phyloP scores from a whole-genome alignment of 2,888 invertebrate species.

The Pristionchus fissidentatus region DNA sequence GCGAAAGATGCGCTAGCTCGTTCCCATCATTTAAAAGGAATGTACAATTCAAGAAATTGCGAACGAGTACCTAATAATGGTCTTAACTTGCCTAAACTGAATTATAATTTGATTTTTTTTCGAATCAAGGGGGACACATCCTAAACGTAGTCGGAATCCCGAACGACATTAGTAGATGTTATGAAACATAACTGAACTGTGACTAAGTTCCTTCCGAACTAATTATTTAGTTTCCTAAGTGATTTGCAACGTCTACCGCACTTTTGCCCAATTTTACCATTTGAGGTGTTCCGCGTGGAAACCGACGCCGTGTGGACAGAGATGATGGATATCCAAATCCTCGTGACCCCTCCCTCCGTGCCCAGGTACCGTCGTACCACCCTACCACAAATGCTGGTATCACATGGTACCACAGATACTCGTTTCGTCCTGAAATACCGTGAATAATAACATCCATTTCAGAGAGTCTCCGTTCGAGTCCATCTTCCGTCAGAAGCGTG shows the following conservation, averaged over 20 bases:
- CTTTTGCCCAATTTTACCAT: background rate
- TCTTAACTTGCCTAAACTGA: no score
- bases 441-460: no score
- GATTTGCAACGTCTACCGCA: no score
- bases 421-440: background rate
- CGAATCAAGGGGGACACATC: no score
- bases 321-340: conserved; percentile 72
- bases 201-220: no score
- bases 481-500: conserved; percentile 72
- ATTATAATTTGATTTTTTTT: no score
- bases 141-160: no score
- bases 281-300: conserved; percentile 71
- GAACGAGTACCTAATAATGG: no score
- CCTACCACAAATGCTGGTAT: background rate
- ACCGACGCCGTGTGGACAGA: conserved; percentile 73
- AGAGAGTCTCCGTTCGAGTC: conserved; percentile 65
- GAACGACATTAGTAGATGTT: no score
- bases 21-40: background rate
- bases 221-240: no score
- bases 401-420: background rate
- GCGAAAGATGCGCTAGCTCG: background rate
- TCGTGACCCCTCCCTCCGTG: conserved; percentile 71
- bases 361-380: conserved; percentile 57
- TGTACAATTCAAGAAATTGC: no score
- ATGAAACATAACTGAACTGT: no score